Percentiles rank a stretch among this genome's conserved stretches.
Evolutionary conservation across 2,797 vertebrate genomes (phyloP).

Genomic region (Sebastes reedi): DNA sequence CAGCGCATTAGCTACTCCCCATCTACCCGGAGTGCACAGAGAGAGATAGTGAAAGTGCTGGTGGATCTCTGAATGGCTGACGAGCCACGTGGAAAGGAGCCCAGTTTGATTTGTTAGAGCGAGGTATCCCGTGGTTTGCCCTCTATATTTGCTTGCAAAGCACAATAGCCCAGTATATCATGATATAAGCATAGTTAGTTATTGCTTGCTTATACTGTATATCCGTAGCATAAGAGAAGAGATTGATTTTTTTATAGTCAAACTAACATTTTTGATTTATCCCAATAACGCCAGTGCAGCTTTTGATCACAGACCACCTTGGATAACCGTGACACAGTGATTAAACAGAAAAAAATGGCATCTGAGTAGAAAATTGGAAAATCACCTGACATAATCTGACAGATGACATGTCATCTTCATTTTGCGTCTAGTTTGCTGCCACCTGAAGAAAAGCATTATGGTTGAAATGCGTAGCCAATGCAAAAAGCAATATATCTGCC

Average conservation of each 20-base stretch:
- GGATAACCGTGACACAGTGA: background rate
- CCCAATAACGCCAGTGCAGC: background rate
- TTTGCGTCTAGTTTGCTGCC: background rate
- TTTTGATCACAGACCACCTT: background rate
- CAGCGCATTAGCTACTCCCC: conserved; percentile 43
- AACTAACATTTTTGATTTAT: conserved; percentile 4
- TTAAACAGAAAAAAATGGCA: background rate
- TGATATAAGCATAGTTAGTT: background rate
- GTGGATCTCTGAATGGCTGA: conserved; percentile 26
- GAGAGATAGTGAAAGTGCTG: conserved; percentile 39
- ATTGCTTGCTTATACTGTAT: conserved; percentile 7
- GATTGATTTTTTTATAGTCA: conserved; percentile 6
- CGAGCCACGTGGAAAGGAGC: conserved; percentile 24
- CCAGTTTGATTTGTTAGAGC: conserved; percentile 24
- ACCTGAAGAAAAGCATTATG: background rate
- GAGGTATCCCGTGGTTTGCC: conserved; percentile 14
- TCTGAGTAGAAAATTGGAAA: background rate
- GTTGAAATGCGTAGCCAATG: background rate
- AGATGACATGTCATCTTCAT: background rate
- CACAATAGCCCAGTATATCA: background rate
- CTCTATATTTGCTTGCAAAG: conserved; percentile 34
- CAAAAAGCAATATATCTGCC: background rate
- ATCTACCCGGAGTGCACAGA: conserved; percentile 43
- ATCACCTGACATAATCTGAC: background rate
- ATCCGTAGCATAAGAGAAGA: background rate